phyloP scores from a whole-genome alignment of 2,113 vertebrate genomes.

The Zootoca vivipara region DNA sequence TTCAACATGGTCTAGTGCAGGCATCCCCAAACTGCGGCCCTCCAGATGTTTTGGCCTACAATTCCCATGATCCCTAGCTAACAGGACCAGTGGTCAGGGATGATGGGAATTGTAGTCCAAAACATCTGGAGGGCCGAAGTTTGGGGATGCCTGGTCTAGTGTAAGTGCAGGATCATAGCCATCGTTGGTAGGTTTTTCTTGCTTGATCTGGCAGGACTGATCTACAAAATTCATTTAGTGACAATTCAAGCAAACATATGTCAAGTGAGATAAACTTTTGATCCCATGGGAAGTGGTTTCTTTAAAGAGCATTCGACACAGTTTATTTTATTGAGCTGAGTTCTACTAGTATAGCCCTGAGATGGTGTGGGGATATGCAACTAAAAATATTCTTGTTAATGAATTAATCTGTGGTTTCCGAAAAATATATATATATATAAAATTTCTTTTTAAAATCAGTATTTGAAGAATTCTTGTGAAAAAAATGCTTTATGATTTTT shows the following conservation, averaged over 20 bases:
- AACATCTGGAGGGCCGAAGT: no score
- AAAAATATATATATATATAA: background rate
- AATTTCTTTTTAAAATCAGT: slow-evolving; percentile 45
- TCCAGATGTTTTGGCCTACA: no score
- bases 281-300: slow-evolving; percentile 44
- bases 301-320: slow-evolving; percentile 31
- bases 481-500: background rate
- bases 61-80: no score
- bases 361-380: slow-evolving; percentile 18
- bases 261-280: slow-evolving; percentile 46
- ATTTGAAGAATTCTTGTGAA: slow-evolving; percentile 24
- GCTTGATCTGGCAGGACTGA: slow-evolving; percentile 29
- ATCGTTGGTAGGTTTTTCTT: slow-evolving; percentile 43
- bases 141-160: no score
- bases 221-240: slow-evolving; percentile 51
- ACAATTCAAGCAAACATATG: slow-evolving; percentile 38
- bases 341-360: slow-evolving; percentile 38
- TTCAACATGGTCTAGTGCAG: background rate
- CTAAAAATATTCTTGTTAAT: slow-evolving; percentile 24
- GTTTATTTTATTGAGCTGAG: slow-evolving; percentile 32
- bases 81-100: no score
- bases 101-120: no score
- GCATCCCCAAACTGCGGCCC: no score
- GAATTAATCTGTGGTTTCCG: background rate
- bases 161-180: background rate